Evolutionary conservation across 2,888 invertebrate genomes (phyloP), one percentile per base, ranked within the genome.

Genomic region (Tiliacea aurago): DNA sequence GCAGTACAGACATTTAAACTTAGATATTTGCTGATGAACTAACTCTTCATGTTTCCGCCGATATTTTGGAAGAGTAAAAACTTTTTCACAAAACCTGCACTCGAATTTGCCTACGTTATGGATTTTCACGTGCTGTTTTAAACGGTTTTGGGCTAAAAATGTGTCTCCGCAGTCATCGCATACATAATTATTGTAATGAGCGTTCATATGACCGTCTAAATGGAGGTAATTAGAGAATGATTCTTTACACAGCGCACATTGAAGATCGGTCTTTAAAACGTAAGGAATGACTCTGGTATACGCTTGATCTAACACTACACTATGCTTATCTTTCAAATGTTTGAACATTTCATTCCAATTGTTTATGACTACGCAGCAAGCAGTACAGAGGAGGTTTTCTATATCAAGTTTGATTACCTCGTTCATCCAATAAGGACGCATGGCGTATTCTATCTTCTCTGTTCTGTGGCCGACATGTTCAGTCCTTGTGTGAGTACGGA

Each of bases 51-150:
- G 95, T 51, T 93, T 94, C 0, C 80, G 84, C 41, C 84, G 89
- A 47, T 94, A 94, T 37, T 91, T 90, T 0, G 90, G 86, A 18
- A 95, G 74, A 0, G 91, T 88, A 74, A 96, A 97, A 0, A 94
- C 92, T 83, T 96, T 97, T 0, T 91, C 87, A 79, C 97, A 97
- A 0, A 89, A 83, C 0, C 91, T 88, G 75, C 97, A 97, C 0
- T 91, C 91, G 74, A 87, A 95, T 3, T 90, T 92, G 0, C 95
- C 96, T 0, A 89, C 89, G 9, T 91, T 92, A 75, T 97, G 97
- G 0, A 93, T 94, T 66, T 93, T 90, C 0, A 92, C 76, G 72
- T 97, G 97, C 13, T 91, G 91, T 41, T 91, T 92, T 0, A 94
- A 62, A 0, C 95, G 78, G 0, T 53, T 79, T 0, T 79, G 76